phyloP scores from a whole-genome alignment of 2,888 invertebrate species.

The Volucella inanis region DNA sequence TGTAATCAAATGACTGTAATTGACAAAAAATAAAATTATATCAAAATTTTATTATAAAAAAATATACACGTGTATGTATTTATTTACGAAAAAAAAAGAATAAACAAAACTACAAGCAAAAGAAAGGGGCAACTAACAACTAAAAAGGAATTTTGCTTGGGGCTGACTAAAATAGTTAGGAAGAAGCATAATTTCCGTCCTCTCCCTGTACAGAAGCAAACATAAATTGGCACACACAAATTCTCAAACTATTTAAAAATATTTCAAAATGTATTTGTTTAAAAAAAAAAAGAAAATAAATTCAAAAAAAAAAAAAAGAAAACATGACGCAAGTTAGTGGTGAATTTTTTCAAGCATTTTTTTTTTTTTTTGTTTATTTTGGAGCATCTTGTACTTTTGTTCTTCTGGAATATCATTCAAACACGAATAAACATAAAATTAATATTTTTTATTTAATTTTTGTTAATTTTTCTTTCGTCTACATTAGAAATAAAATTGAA shows the following conservation, averaged over 20 bases:
- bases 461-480: slow-evolving; percentile 15
- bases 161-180: neutral
- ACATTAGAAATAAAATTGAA: neutral
- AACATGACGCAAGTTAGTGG: slow-evolving; percentile 44
- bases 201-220: slow-evolving; percentile 35
- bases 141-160: slow-evolving; percentile 4
- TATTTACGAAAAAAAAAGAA: slow-evolving; percentile 23
- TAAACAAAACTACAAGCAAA: slow-evolving; percentile 50
- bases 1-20: slow-evolving; percentile 94
- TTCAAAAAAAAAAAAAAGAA: neutral
- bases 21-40: slow-evolving; percentile 15
- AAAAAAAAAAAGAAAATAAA: neutral
- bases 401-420: slow-evolving; percentile 51
- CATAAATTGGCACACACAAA: slow-evolving; percentile 70
- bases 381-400: neutral
- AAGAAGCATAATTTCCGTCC: slow-evolving; percentile 7
- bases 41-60: slow-evolving; percentile 12
- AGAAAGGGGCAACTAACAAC: slow-evolving; percentile 56
- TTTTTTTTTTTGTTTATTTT: too few relatives aligned
- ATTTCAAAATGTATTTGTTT: too few relatives aligned
- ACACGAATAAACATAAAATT: slow-evolving; percentile 62
- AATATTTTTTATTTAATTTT: slow-evolving; percentile 47
- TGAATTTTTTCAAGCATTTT: slow-evolving; percentile 40
- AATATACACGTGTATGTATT: neutral
- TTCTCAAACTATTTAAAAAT: slow-evolving; percentile 22